Evolutionary conservation across 2,888 invertebrate genomes (phyloP).

Genomic region (Melitaea athalia): DNA sequence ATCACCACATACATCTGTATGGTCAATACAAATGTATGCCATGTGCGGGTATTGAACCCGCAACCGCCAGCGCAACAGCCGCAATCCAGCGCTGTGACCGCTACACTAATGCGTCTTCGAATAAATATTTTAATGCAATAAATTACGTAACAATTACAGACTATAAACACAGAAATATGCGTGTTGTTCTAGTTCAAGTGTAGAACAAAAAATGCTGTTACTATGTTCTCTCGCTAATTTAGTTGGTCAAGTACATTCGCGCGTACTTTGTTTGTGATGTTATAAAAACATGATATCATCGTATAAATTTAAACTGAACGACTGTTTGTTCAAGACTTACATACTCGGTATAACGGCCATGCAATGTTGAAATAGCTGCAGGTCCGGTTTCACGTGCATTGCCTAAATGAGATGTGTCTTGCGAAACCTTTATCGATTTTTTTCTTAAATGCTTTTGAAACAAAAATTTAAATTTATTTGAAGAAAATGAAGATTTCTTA

Average conservation of each 20-base stretch:
- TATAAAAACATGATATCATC: constrained; percentile 27
- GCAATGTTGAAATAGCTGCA: constrained; percentile 24
- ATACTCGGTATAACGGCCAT: constrained; percentile 20
- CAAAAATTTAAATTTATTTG: no score
- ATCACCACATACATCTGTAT: no score
- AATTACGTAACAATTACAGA: constrained; percentile 10
- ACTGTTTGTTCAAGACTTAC: constrained; percentile 18
- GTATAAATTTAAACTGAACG: constrained; percentile 14
- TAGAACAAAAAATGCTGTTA: constrained; percentile 12
- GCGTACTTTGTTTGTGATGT: neutral
- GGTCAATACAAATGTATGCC: no score
- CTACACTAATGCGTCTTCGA: neutral
- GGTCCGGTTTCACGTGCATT: constrained; percentile 29
- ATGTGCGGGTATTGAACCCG: no score
- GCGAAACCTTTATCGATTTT: constrained; percentile 12
- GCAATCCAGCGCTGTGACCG: no score
- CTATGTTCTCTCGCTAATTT: constrained; percentile 7
- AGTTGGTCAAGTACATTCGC: constrained; percentile 6
- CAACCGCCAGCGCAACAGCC: no score
- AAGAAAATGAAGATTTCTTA: no score
- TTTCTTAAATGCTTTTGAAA: neutral
- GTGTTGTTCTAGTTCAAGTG: constrained; percentile 13
- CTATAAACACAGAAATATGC: constrained; percentile 13
- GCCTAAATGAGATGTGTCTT: constrained; percentile 21
- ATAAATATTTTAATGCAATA: constrained; percentile 4